These are phyloP conservation scores for Anhinga anhinga DNA, from an alignment of 2,113 vertebrate genomes.

Conservation along the genomic window DNA sequence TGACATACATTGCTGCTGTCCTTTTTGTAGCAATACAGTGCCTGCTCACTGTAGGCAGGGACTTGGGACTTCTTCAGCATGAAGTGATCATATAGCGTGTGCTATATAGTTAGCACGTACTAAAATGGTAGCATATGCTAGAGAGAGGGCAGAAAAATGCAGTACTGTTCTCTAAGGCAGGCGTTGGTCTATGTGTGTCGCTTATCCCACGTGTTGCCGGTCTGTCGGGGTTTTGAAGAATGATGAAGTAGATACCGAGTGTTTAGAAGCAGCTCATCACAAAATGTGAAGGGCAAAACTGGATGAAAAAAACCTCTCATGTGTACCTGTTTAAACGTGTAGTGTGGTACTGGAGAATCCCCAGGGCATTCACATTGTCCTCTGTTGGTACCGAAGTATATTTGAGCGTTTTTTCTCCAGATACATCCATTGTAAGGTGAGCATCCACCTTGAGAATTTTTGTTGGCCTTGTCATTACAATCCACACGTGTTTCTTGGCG, in stretches of 20 bases:
- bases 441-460: not conserved
- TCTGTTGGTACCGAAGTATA: not conserved
- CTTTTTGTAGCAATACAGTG: not conserved
- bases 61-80: not conserved
- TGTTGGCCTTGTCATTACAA: not conserved
- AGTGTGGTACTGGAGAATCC: not conserved
- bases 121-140: not conserved
- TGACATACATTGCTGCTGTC: not conserved
- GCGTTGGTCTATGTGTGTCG: fast-evolving
- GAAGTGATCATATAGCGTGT: fast-evolving
- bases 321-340: not conserved
- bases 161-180: not conserved
- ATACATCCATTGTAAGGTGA: not conserved
- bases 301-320: not conserved
- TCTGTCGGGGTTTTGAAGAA: not conserved
- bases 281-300: not conserved
- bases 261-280: not conserved
- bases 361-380: not conserved
- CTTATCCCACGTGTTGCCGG: not conserved
- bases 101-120: not conserved
- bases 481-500: not conserved
- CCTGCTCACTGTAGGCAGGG: not conserved
- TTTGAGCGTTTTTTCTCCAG: not conserved
- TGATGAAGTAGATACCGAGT: not conserved
- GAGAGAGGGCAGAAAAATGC: not conserved